Conservation (phyloP, 2,797 vertebrate species). For the Tauraco hartlaubi region DNA sequence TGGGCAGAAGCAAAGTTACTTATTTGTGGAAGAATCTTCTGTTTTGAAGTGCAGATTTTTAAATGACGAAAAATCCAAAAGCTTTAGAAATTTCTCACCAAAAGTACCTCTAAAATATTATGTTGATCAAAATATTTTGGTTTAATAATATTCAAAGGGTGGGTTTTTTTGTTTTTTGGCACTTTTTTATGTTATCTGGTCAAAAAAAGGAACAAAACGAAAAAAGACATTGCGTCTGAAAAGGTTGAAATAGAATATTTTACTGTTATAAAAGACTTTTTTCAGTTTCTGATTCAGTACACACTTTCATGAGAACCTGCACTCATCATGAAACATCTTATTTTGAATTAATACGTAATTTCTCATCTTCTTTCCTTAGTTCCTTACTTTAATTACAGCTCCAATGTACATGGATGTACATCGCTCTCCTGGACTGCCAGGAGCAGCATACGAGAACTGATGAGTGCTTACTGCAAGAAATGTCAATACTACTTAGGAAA, state of each 20-base stretch:
- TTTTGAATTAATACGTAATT: background rate
- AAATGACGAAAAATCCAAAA: background rate
- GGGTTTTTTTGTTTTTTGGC: background rate
- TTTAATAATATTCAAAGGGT: background rate
- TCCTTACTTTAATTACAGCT: background rate
- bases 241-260: background rate
- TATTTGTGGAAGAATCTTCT: background rate
- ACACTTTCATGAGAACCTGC: background rate
- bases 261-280: background rate
- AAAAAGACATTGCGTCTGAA: background rate
- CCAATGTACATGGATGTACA: background rate
- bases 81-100: background rate
- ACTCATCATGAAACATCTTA: background rate
- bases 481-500: background rate
- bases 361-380: background rate
- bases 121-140: background rate
- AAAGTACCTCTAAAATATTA: background rate
- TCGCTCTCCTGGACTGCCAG: background rate
- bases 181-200: background rate
- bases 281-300: background rate
- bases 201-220: background rate
- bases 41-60: background rate
- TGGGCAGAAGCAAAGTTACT: background rate
- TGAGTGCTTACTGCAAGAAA: background rate
- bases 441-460: background rate